A percentile compares a stretch with the other conserved stretches of the same genome.
phyloP scores from a whole-genome alignment of 2,888 invertebrate species.

The Microplitis deprimator region DNA sequence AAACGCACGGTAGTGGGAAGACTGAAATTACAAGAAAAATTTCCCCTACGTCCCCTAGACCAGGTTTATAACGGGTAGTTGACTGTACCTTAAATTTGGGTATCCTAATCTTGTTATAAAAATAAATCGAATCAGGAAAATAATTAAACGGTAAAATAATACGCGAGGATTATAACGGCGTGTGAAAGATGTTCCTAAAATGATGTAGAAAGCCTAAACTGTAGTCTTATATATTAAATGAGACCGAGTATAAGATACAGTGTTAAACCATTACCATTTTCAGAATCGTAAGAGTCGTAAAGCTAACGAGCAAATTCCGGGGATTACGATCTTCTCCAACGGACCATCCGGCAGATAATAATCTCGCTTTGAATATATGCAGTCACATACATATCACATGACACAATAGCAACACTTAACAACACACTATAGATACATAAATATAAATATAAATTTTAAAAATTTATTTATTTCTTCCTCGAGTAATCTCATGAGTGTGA shows the following conservation, averaged over 20 bases:
- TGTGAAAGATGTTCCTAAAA: too few relatives aligned
- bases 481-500: constrained; percentile 36
- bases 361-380: constrained; percentile 18
- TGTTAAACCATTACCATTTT: constrained; percentile 14
- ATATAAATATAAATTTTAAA: constrained; percentile 11
- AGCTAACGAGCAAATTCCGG: constrained; percentile 36
- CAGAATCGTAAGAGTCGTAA: constrained; percentile 29
- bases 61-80: too few relatives aligned
- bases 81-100: too few relatives aligned
- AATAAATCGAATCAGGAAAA: too few relatives aligned
- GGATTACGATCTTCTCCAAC: constrained; percentile 37
- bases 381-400: constrained; percentile 16
- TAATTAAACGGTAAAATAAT: too few relatives aligned
- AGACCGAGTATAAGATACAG: not conserved
- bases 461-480: constrained; percentile 34
- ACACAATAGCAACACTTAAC: not conserved
- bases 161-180: too few relatives aligned
- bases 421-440: constrained; percentile 12
- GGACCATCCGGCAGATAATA: constrained; percentile 25
- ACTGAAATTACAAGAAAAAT: too few relatives aligned
- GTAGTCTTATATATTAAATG: not conserved
- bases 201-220: too few relatives aligned
- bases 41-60: too few relatives aligned
- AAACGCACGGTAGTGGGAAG: too few relatives aligned
- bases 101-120: too few relatives aligned